These are phyloP conservation scores for Chondrosia reniformis DNA, from an alignment of 37 sponge, comb jelly and placozoan genomes.

Conservation along the genomic window DNA sequence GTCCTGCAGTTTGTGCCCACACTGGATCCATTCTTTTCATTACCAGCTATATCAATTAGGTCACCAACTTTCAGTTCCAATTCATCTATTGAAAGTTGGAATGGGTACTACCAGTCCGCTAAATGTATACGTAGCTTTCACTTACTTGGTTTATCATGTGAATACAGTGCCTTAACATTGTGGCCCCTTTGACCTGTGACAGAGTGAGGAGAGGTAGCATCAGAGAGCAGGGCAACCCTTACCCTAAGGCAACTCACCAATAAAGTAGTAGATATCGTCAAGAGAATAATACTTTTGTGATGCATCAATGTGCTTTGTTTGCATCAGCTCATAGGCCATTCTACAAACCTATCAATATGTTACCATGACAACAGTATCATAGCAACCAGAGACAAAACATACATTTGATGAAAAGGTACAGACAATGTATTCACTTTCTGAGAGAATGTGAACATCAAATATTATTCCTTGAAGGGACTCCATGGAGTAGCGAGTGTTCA, in stretches of 20 bases:
- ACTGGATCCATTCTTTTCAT: slow-evolving; percentile 64
- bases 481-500: slow-evolving; percentile 44
- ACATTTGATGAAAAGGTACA: slow-evolving; percentile 89
- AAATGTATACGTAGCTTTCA: too few relatives aligned
- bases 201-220: too few relatives aligned
- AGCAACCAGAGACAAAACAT: too few relatives aligned
- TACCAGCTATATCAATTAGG: slow-evolving; percentile 64
- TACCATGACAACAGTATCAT: too few relatives aligned
- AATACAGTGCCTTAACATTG: too few relatives aligned
- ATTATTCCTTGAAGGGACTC: slow-evolving; percentile 52
- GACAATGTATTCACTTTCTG: slow-evolving; percentile 74
- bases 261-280: slow-evolving; percentile 85
- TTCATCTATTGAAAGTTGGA: too few relatives aligned
- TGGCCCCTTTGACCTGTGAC: too few relatives aligned
- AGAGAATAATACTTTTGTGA: slow-evolving; percentile 60
- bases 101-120: too few relatives aligned
- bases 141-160: too few relatives aligned
- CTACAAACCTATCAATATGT: too few relatives aligned
- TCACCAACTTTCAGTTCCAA: slow-evolving; percentile 64
- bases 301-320: slow-evolving; percentile 71
- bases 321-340: slow-evolving; percentile 82
- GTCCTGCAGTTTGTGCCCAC: slow-evolving; percentile 36
- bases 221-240: too few relatives aligned
- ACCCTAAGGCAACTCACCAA: too few relatives aligned
- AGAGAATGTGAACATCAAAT: slow-evolving; percentile 57